These are phyloP conservation scores for Linhomoeus sp. DNA, from an alignment of 2,888 invertebrate genomes.

Conservation along the genomic window DNA sequence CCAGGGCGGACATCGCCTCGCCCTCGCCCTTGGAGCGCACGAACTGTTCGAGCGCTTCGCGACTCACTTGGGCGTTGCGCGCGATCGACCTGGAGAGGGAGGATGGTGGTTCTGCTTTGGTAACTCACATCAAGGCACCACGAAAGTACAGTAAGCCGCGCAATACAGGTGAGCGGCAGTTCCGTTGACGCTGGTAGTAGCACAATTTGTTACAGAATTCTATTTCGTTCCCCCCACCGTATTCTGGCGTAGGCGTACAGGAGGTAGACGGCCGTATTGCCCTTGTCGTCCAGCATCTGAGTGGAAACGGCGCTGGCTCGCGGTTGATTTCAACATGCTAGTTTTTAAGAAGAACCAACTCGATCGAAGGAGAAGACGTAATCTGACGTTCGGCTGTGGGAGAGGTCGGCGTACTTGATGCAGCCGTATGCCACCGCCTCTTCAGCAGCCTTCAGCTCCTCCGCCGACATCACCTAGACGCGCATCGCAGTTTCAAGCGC, in stretches of 20 bases:
- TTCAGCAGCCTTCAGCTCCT: conserved; percentile 15
- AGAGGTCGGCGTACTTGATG: conserved; percentile 90
- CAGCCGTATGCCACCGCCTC: conserved; percentile 87
- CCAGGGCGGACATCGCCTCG: conserved; percentile 40
- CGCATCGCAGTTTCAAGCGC: neutral
- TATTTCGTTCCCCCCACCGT: conserved; percentile 40
- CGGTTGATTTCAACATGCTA: too few species aligned
- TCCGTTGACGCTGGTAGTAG: too few species aligned
- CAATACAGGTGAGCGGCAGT: too few species aligned
- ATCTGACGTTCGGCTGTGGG: conserved; percentile 73
- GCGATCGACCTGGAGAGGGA: conserved; percentile 32
- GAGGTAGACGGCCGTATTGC: conserved; percentile 93
- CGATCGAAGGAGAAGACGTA: conserved; percentile 96
- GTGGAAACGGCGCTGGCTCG: too few species aligned
- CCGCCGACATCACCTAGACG: conserved; percentile 13
- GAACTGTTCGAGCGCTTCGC: conserved; percentile 37
- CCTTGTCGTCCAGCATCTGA: conserved; percentile 87
- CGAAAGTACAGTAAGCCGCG: too few species aligned
- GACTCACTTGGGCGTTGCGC: conserved; percentile 29
- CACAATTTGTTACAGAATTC: too few species aligned
- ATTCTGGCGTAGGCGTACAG: conserved; percentile 85
- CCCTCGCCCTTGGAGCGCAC: conserved; percentile 43
- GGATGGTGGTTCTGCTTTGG: too few species aligned
- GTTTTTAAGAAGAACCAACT: too few species aligned
- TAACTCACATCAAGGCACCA: too few species aligned